These are phyloP conservation scores for Malurus elegans DNA, from an alignment of 2,113 vertebrate species.

Conservation along the genomic window DNA sequence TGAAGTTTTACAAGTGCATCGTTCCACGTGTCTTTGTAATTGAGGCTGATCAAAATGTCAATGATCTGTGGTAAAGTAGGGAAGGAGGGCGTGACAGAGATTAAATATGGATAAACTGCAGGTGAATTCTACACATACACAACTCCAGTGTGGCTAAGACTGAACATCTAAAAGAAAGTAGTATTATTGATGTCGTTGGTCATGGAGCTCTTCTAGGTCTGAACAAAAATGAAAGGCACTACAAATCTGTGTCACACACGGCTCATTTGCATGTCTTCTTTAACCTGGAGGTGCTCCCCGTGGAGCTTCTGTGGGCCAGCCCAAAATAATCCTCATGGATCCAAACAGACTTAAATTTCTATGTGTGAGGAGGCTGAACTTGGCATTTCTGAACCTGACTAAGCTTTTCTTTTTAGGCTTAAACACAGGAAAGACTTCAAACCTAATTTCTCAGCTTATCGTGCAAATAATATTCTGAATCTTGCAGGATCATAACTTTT, in stretches of 20 bases:
- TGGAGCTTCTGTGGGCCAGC: background rate
- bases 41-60: background rate
- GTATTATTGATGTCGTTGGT: background rate
- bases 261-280: background rate
- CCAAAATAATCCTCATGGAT: background rate
- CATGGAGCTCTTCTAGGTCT: background rate
- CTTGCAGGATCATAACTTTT: conserved; percentile 43
- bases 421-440: conserved; percentile 31
- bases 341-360: background rate
- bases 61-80: background rate
- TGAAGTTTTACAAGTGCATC: background rate
- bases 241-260: background rate
- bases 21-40: accelerated
- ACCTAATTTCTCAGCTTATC: conserved; percentile 28
- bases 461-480: conserved; percentile 15
- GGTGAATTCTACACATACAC: background rate
- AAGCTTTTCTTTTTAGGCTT: conserved; percentile 23
- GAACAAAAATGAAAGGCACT: background rate
- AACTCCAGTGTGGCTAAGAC: background rate
- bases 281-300: background rate
- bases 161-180: background rate
- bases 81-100: background rate
- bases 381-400: background rate
- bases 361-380: background rate
- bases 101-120: background rate